Percentiles rank a stretch among this genome's conserved stretches.
Evolutionary conservation across 2,888 invertebrate genomes (phyloP).

Genomic region (Macrophya annulata): DNA sequence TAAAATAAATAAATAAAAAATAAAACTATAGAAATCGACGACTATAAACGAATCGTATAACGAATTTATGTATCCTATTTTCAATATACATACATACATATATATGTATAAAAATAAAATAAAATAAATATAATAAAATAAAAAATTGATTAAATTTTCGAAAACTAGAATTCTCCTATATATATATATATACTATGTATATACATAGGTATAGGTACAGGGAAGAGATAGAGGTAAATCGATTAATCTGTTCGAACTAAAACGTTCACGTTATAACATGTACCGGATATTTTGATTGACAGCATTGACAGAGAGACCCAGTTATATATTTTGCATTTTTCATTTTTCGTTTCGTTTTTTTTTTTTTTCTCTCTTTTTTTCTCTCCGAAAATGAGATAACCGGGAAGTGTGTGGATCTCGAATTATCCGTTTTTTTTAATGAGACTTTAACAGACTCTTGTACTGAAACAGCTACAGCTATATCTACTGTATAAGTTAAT

Average conservation of each 20-base stretch:
- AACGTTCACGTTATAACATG: background rate
- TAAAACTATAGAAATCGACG: background rate
- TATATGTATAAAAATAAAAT: background rate
- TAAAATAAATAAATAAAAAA: background rate
- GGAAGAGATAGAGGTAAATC: background rate
- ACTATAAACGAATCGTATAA: background rate
- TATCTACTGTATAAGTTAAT: background rate
- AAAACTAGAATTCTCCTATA: background rate
- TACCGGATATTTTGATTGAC: constrained; percentile 16
- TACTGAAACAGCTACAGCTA: background rate
- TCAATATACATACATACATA: no score
- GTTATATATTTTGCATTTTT: no score
- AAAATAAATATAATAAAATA: background rate
- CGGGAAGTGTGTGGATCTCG: background rate
- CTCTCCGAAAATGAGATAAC: constrained; percentile 32
- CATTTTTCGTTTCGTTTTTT: no score
- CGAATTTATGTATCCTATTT: background rate
- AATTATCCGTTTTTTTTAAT: background rate
- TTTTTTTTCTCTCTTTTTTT: background rate
- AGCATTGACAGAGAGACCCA: background rate
- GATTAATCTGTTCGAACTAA: background rate
- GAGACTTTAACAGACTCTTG: background rate
- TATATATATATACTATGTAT: no score
- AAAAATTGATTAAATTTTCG: constrained; percentile 8
- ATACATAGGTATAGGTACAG: no score